phyloP scores from a whole-genome alignment of 2,797 vertebrate genomes.

The Coregonus sp. region DNA sequence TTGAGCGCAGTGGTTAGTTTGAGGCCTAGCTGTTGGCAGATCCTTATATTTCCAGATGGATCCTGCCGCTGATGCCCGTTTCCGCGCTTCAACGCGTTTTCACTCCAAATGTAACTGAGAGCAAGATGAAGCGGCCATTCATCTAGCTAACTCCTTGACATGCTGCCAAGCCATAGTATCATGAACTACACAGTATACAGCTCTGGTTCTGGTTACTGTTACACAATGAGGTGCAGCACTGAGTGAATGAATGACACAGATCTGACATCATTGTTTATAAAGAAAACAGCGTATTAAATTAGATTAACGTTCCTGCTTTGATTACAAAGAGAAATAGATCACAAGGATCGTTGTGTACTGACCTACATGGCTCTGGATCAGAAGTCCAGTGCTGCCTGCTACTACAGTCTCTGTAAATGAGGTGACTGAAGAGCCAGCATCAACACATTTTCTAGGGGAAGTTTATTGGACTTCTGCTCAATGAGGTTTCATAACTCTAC shows the following conservation, averaged over 20 bases:
- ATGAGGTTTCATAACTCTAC: too few relatives aligned
- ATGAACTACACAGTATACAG: conserved; percentile 10
- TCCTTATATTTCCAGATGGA: conserved; percentile 49
- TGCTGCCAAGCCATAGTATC: conserved; percentile 2
- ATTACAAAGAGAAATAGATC: background rate
- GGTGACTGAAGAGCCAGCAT: too few relatives aligned
- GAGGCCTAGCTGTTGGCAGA: conserved; percentile 50
- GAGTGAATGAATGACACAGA: background rate
- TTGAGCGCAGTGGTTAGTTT: conserved; percentile 31
- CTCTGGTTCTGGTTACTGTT: background rate
- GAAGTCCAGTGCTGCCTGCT: background rate
- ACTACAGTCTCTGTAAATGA: background rate
- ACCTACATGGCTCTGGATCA: background rate
- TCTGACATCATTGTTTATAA: conserved; percentile 30
- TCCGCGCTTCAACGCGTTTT: conserved; percentile 47
- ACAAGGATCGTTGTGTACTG: background rate
- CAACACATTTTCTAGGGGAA: too few relatives aligned
- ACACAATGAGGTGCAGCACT: background rate
- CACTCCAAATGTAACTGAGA: conserved; percentile 31
- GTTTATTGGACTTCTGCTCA: too few relatives aligned
- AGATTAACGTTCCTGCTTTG: background rate
- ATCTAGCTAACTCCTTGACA: conserved; percentile 25
- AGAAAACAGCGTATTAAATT: background rate
- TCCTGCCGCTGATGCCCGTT: conserved; percentile 38
- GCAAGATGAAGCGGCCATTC: conserved; percentile 16